phyloP scores from a whole-genome alignment of 2,113 vertebrate genomes.

The Albula glossodonta region DNA sequence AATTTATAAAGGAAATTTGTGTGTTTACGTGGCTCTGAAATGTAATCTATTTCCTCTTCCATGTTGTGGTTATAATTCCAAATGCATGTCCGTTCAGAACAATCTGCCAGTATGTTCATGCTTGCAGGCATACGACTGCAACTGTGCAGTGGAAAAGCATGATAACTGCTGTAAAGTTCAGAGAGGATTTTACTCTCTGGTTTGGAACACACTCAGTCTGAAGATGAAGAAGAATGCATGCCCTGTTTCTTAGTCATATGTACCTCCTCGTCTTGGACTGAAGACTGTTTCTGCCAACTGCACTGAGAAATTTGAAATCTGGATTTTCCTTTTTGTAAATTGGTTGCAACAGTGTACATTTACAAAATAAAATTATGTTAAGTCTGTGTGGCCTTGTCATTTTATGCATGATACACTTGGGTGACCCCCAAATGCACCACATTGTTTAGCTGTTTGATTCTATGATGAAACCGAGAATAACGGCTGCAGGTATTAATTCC shows the following conservation, averaged over 20 bases:
- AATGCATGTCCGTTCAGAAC: neutral
- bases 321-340: constrained; percentile 77
- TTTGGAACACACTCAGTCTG: neutral
- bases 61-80: neutral
- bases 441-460: neutral
- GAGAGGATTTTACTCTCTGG: neutral
- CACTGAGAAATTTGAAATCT: constrained; percentile 75
- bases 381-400: neutral
- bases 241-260: constrained; percentile 62
- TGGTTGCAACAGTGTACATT: constrained; percentile 73
- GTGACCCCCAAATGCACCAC: neutral
- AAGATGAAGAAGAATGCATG: constrained; percentile 60
- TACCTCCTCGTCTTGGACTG: constrained; percentile 64
- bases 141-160: constrained; percentile 1
- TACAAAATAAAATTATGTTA: constrained; percentile 74
- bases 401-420: neutral
- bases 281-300: constrained; percentile 70
- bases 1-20: neutral
- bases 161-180: constrained; percentile 8
- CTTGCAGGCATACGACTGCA: neutral
- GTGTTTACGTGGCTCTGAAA: neutral
- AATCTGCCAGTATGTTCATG: neutral
- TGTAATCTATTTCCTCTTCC: neutral
- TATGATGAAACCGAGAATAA: too few species aligned
- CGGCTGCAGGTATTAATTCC: too few species aligned